Percentiles rank a stretch among this genome's conserved stretches.
phyloP scores from a whole-genome alignment of 2,888 invertebrate species.

The Apamea monoglypha region DNA sequence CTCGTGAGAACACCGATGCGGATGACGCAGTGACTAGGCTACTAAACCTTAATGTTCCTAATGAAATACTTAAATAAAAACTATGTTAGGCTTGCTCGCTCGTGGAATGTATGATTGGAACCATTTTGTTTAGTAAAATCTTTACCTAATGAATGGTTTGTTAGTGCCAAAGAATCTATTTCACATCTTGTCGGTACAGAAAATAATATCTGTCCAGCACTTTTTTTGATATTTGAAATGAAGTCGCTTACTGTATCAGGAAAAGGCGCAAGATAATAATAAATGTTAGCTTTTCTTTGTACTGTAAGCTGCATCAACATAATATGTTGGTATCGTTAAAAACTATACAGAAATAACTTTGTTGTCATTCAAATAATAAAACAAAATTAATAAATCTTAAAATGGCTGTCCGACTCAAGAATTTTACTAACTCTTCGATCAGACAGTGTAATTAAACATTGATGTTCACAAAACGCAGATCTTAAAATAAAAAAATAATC shows the following conservation, averaged over 20 bases:
- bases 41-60: constrained; percentile 57
- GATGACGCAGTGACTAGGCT: constrained; percentile 83
- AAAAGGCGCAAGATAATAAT: constrained; percentile 53
- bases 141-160: background rate
- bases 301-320: constrained; percentile 68
- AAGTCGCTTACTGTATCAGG: constrained; percentile 16
- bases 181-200: background rate
- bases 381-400: constrained; percentile 27
- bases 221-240: constrained; percentile 18
- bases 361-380: constrained; percentile 53
- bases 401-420: constrained; percentile 30
- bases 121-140: constrained; percentile 1
- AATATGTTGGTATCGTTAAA: constrained; percentile 55
- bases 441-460: constrained; percentile 42
- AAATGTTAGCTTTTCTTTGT: constrained; percentile 72
- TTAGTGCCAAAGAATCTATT: constrained; percentile 12
- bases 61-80: constrained; percentile 54
- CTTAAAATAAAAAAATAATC: constrained; percentile 71
- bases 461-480: constrained; percentile 69
- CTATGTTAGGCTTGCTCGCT: constrained; percentile 50
- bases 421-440: background rate
- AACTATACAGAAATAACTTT: constrained; percentile 60
- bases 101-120: constrained; percentile 58
- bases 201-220: background rate
- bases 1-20: constrained; percentile 71